phyloP scores from a whole-genome alignment of 2,113 vertebrate species.

The Notechis scutatus region DNA sequence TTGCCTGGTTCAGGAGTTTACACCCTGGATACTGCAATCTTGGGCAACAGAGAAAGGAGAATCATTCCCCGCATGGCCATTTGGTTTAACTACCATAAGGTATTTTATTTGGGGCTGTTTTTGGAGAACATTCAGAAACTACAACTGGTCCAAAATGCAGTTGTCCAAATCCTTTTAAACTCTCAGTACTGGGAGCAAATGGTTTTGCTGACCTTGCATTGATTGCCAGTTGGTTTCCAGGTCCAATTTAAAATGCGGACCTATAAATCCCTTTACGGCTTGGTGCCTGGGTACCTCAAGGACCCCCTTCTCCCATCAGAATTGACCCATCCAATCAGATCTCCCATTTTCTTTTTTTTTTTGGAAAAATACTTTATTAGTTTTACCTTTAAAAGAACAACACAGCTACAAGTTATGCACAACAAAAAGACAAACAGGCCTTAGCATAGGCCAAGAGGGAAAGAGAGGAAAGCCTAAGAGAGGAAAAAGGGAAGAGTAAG shows the following conservation, averaged over 20 bases:
- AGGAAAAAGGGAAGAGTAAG: no score
- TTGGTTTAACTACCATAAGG: background rate
- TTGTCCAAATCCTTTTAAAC: background rate
- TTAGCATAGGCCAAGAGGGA: no score
- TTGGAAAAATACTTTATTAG: no score
- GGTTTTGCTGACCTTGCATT: background rate
- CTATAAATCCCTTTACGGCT: background rate
- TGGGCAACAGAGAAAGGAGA: background rate
- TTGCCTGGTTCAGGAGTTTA: constrained; percentile 67
- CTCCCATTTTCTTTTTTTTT: background rate
- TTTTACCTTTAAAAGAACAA: no score
- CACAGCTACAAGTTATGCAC: no score
- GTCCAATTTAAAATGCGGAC: background rate
- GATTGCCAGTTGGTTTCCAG: background rate
- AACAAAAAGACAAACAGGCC: no score
- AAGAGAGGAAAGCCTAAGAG: no score
- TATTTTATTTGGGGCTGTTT: background rate
- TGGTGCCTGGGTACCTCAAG: background rate
- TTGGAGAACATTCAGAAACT: background rate
- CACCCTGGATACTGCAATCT: constrained; percentile 47
- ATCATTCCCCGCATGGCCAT: background rate
- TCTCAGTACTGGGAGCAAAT: background rate
- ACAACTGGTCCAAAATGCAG: background rate
- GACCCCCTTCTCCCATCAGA: background rate
- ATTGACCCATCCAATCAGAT: background rate